Percentiles rank a stretch among this genome's conserved stretches.
Evolutionary conservation across 2,797 vertebrate genomes (phyloP).

Genomic region (Sebastes hubbsi): DNA sequence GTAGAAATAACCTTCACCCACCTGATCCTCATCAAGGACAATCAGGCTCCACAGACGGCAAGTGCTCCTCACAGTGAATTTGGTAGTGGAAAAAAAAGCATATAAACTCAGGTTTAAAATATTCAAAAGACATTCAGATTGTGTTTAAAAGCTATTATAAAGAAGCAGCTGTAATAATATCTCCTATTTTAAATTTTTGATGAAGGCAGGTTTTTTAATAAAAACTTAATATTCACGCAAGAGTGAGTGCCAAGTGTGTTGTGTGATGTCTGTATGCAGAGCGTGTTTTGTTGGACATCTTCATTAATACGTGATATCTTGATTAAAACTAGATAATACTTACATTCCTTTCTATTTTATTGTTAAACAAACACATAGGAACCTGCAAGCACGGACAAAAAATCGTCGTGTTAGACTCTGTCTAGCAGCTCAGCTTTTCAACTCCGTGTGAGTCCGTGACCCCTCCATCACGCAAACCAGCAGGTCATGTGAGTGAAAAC

Average conservation of each 20-base stretch:
- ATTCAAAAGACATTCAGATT: background rate
- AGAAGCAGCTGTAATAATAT: background rate
- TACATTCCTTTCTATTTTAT: background rate
- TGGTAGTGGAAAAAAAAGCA: background rate
- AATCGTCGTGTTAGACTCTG: background rate
- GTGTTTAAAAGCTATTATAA: background rate
- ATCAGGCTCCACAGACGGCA: too few relatives aligned
- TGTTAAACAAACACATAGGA: background rate
- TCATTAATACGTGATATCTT: background rate
- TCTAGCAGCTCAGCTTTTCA: background rate
- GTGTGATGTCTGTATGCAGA: background rate
- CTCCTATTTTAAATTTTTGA: background rate
- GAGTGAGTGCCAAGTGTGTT: background rate
- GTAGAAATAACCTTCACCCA: too few relatives aligned
- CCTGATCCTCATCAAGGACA: too few relatives aligned
- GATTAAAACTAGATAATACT: background rate
- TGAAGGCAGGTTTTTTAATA: background rate
- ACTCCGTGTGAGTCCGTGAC: conserved; percentile 2
- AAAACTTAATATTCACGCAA: background rate
- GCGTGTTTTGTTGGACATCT: background rate
- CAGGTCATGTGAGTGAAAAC: conserved; percentile 41
- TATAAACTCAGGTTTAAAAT: background rate
- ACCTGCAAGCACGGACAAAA: background rate
- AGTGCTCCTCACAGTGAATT: background rate
- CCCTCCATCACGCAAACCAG: background rate